These are phyloP conservation scores for Eulimnadia texana DNA, from an alignment of 1,140 invertebrate genomes.

Conservation along the genomic window DNA sequence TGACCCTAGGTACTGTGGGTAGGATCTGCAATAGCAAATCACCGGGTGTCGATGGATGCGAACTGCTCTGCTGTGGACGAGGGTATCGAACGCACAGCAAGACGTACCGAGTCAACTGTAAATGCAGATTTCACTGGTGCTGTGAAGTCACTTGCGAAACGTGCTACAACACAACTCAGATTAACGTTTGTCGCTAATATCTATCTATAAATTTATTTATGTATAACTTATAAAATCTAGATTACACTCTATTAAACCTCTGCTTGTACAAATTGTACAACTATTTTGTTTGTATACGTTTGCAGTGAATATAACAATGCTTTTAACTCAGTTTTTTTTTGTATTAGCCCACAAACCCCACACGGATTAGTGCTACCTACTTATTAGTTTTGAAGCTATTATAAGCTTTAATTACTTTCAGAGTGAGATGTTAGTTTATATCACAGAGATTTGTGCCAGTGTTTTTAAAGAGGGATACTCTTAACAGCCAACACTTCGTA, in stretches of 20 bases:
- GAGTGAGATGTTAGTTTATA: too few species aligned
- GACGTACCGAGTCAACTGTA: constrained; percentile 63
- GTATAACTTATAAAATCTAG: too few species aligned
- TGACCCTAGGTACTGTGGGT: constrained; percentile 64
- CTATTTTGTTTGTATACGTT: too few species aligned
- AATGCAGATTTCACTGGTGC: constrained; percentile 88
- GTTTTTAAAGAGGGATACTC: constrained; percentile 11
- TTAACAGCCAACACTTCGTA: constrained; percentile 41
- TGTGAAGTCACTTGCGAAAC: constrained; percentile 83
- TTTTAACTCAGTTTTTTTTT: too few species aligned
- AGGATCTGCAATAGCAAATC: constrained; percentile 63
- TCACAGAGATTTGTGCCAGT: not conserved
- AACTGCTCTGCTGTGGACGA: constrained; percentile 67
- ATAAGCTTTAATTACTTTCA: too few species aligned
- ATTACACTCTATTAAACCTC: too few species aligned
- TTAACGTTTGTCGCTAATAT: constrained; percentile 11
- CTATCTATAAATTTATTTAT: not conserved
- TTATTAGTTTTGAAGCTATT: too few species aligned
- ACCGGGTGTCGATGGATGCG: constrained; percentile 62
- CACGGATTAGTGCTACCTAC: too few species aligned
- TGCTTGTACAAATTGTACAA: too few species aligned
- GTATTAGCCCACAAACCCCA: too few species aligned
- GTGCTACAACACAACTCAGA: constrained; percentile 42
- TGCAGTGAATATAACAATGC: too few species aligned
- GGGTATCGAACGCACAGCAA: constrained; percentile 53